Percentiles rank a stretch among this genome's conserved stretches.
phyloP scores from a whole-genome alignment of 2,113 vertebrate genomes.

The Conger conger region DNA sequence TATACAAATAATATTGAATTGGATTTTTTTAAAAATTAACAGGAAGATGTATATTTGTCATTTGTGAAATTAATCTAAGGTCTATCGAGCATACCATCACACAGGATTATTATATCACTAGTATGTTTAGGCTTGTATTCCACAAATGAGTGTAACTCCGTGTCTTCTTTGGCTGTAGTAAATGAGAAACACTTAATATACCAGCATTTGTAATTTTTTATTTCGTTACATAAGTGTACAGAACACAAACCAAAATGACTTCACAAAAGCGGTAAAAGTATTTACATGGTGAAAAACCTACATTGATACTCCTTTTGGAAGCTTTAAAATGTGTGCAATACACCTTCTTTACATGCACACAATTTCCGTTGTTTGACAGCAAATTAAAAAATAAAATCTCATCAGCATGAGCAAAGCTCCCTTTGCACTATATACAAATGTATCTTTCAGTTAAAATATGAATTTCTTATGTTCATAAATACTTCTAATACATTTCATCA shows the following conservation, averaged over 20 bases:
- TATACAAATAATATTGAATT: too few species aligned
- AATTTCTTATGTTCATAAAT: slow-evolving; percentile 64
- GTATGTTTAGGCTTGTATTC: neutral
- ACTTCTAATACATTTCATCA: slow-evolving; percentile 70
- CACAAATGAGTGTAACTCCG: neutral
- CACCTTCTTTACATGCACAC: slow-evolving; percentile 74
- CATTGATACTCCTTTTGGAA: slow-evolving; percentile 66
- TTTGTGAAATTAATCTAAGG: too few species aligned
- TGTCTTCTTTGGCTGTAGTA: neutral
- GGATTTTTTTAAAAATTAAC: too few species aligned
- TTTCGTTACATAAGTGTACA: slow-evolving; percentile 71
- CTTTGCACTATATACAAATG: slow-evolving; percentile 64
- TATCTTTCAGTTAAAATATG: slow-evolving; percentile 67
- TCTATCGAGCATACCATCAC: too few species aligned
- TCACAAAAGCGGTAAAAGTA: slow-evolving; percentile 79
- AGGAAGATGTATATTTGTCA: too few species aligned
- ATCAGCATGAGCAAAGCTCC: slow-evolving; percentile 48
- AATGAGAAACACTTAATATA: slow-evolving; percentile 58
- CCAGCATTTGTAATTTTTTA: slow-evolving; percentile 37
- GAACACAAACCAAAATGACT: slow-evolving; percentile 74
- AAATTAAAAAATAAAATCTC: slow-evolving; percentile 64
- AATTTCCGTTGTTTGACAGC: slow-evolving; percentile 61
- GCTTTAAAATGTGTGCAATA: slow-evolving; percentile 73
- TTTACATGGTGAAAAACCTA: slow-evolving; percentile 88
- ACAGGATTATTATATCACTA: too few species aligned